Base-by-base conservation (phyloP, 2,888 invertebrate genomes). In the Cerastoderma edule region DNA sequence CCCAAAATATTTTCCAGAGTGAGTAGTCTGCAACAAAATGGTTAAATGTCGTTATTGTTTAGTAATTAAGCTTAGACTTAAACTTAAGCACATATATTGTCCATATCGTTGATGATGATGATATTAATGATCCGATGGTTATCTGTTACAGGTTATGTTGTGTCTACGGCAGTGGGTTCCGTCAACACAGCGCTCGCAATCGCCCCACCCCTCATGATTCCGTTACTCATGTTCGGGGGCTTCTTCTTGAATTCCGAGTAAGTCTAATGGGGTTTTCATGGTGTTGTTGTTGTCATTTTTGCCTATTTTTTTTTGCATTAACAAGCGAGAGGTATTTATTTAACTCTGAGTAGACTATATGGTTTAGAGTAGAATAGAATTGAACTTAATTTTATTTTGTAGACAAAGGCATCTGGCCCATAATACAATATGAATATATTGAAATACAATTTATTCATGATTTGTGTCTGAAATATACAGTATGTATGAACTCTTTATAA, bases 191-290 rank as follows among this genome's bases (percentile, higher is more conserved):
- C 98, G 0, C 94, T 98, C 1, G 96, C 98, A 0, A 95, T 99
- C 67, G 97, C 97, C 0, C 97, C 98, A 0, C 97, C 98, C 4
- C 94, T 98, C 75, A 96, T 98, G 84, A 97, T 99, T 75, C 98
- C 99, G 0, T 96, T 98, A 92, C 94, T 99, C 93, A 94, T 99
- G 24, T 99, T 99, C 92, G 98, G 98, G 75, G 99, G 99, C 54
- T 98, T 97, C 94, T 98, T 98, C 93, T 94, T 99, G 53, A 98
- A 98, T 92, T 95, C 96, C 28, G 96, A 95, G 95, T 97, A 94
- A 85, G 90, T 83, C n/a, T 13, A 46, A 27, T 53, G 10, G 19
- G 24, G 24, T 19, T 56, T 56, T 27, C 24, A 24, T 24, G 2
- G 16, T 19, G 24, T 56, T 24, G 16, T 24, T 56, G 6, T 30